Conservation (phyloP, 2,888 invertebrate species). For the Eueremaeus valkanovi region DNA sequence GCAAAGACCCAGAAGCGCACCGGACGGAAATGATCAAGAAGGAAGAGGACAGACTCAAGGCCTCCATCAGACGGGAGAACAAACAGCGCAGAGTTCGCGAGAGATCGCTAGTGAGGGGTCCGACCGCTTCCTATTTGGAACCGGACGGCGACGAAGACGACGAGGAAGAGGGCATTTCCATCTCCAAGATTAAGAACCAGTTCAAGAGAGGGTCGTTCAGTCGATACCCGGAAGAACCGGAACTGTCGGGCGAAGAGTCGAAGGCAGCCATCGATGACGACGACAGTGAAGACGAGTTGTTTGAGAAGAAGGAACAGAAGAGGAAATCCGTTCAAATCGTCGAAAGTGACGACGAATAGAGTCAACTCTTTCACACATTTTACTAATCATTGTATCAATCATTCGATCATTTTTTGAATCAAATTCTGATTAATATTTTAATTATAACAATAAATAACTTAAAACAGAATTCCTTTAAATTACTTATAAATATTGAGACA, state of each 20-base stretch:
- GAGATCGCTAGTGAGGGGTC: conserved; percentile 54
- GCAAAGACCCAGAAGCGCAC: conserved; percentile 89
- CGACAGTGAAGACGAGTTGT: too few species aligned
- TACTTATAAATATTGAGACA: too few species aligned
- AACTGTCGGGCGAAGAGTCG: conserved; percentile 40
- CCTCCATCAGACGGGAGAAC: conserved; percentile 71
- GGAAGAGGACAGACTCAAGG: conserved; percentile 91
- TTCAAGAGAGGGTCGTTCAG: conserved; percentile 36
- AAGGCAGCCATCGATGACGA: conserved; percentile 40
- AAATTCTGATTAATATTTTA: too few species aligned
- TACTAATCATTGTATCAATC: too few species aligned
- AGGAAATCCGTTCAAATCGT: too few species aligned
- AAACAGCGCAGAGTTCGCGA: conserved; percentile 61
- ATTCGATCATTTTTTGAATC: too few species aligned
- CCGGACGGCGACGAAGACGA: conserved; percentile 64
- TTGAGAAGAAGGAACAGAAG: too few species aligned
- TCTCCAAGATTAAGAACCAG: conserved; percentile 90
- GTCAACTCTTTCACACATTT: too few species aligned
- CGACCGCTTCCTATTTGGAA: conserved; percentile 58
- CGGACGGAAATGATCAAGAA: conserved; percentile 88
- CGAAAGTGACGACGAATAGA: too few species aligned
- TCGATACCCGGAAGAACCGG: conserved; percentile 41
- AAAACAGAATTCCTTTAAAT: too few species aligned
- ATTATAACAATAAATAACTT: too few species aligned
- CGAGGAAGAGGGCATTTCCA: conserved; percentile 86